phyloP scores from a whole-genome alignment of 1,140 invertebrate genomes.

The Armadillidium nasatum region DNA sequence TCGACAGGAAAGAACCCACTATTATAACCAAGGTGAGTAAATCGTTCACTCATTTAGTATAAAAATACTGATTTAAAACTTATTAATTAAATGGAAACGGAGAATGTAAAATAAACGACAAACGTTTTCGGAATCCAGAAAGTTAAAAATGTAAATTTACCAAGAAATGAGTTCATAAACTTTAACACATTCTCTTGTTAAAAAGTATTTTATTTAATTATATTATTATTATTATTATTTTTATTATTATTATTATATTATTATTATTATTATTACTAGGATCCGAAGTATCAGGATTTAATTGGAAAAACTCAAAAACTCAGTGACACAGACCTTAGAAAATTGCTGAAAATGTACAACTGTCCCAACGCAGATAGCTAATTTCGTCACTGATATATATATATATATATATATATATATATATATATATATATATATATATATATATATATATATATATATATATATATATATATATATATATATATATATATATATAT shows the following conservation, averaged over 20 bases:
- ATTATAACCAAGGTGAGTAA: conserved; percentile 53
- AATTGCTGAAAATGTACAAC: conserved; percentile 54
- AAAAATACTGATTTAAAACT: neutral
- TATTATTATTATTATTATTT: too few relatives aligned
- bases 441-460: too few relatives aligned
- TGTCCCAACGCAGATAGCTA: too few relatives aligned
- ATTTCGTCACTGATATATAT: too few relatives aligned
- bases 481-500: too few relatives aligned
- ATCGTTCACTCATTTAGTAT: conserved; percentile 17
- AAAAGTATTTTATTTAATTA: neutral
- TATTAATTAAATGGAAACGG: neutral
- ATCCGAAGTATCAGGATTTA: conserved; percentile 42
- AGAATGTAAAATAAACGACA: neutral
- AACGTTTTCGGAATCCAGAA: neutral
- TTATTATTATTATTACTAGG: conserved; percentile 41
- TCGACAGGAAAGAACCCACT: conserved; percentile 48
- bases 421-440: too few relatives aligned
- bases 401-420: too few relatives aligned
- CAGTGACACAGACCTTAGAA: conserved; percentile 51
- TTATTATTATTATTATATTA: too few relatives aligned
- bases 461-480: too few relatives aligned
- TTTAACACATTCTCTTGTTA: too few relatives aligned
- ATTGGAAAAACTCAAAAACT: conserved; percentile 56
- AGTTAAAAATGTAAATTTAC: too few relatives aligned
- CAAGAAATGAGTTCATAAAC: too few relatives aligned